Conservation (phyloP, 2,797 vertebrate genomes). For the Intellagama lesueurii region DNA sequence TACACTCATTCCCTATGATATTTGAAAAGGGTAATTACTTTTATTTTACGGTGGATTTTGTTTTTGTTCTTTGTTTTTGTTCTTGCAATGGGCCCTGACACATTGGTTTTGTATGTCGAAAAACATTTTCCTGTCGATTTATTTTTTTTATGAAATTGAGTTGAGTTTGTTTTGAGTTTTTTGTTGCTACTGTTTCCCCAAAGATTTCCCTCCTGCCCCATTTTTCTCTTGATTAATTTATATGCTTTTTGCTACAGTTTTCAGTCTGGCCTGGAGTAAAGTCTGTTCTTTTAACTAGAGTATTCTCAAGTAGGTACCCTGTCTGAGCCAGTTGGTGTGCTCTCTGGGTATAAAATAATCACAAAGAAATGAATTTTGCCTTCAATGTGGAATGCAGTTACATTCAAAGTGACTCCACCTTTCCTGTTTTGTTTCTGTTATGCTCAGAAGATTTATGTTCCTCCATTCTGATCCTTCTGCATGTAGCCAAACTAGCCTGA, state of each 20-base stretch:
- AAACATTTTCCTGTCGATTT: conserved; percentile 49
- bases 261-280: conserved; percentile 21
- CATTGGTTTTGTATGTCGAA: conserved; percentile 36
- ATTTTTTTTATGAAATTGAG: conserved; percentile 40
- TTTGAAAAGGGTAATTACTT: not conserved
- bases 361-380: conserved; percentile 25
- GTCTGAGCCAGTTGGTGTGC: not conserved
- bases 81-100: conserved; percentile 50
- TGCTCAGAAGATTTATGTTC: not conserved
- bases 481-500: not conserved
- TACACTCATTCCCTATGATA: conserved; percentile 43
- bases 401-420: not conserved
- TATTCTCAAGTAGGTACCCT: conserved; percentile 22
- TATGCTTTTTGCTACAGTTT: conserved; percentile 23
- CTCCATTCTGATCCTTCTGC: not conserved
- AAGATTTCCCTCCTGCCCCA: rapidly evolving
- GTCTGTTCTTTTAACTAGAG: conserved; percentile 12
- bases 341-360: not conserved
- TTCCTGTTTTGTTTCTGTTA: not conserved
- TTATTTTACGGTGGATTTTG: not conserved
- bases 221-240: conserved; percentile 38
- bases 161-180: conserved; percentile 37
- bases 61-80: too few species aligned
- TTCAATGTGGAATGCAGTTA: conserved; percentile 1
- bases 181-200: conserved; percentile 28